Percentiles rank a stretch among this genome's conserved stretches.
phyloP scores from a whole-genome alignment of 1,140 invertebrate genomes.

The Nephila pilipes region DNA sequence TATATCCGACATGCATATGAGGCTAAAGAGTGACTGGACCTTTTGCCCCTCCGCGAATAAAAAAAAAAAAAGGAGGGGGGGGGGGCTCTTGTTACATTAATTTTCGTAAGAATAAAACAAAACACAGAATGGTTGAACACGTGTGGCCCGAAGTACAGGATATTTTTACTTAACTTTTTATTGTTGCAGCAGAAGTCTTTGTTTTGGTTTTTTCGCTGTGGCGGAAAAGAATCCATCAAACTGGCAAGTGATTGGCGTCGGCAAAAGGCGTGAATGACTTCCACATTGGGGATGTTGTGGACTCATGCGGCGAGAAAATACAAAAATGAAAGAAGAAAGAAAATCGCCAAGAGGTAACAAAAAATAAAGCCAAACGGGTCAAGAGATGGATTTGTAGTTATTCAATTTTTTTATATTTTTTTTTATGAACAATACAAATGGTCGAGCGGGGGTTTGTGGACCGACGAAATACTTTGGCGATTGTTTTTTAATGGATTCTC shows the following conservation, averaged over 20 bases:
- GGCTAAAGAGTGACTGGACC: not conserved
- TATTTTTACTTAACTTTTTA: not conserved
- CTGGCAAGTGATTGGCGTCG: constrained; percentile 54
- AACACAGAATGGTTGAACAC: not conserved
- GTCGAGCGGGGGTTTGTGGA: too few relatives aligned
- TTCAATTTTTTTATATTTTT: too few relatives aligned
- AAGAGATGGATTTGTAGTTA: constrained; percentile 16
- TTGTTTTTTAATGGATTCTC: too few relatives aligned
- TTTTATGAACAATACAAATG: too few relatives aligned
- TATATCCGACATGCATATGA: not conserved
- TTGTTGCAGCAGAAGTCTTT: constrained; percentile 17
- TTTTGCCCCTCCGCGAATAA: not conserved
- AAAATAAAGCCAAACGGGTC: not conserved
- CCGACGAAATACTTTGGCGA: too few relatives aligned
- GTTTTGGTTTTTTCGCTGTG: not conserved
- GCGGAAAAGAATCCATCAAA: constrained; percentile 54
- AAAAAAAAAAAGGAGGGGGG: not conserved
- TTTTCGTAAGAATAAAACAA: constrained; percentile 26
- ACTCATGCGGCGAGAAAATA: constrained; percentile 17
- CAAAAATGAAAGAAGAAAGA: not conserved
- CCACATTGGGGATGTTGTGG: not conserved
- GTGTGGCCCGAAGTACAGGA: not conserved
- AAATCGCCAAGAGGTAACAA: not conserved
- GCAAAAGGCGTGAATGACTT: constrained; percentile 44
- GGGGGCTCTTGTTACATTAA: constrained; percentile 11